Evolutionary conservation across 2,113 vertebrate species (phyloP).

Genomic region (Emydura subglobosa): DNA sequence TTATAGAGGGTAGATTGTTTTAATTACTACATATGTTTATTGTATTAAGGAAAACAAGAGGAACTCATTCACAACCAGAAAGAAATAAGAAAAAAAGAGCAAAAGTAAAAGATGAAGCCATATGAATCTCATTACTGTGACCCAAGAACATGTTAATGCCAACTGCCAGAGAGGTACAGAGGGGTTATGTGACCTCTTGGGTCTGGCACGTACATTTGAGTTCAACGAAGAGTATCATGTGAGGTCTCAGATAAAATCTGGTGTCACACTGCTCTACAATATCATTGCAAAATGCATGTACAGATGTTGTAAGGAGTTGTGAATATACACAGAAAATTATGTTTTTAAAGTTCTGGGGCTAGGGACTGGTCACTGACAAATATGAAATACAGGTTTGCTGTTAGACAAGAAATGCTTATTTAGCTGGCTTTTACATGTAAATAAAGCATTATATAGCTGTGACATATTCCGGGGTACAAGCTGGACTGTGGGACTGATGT

Average conservation of each 20-base stretch:
- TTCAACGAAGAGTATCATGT: neutral
- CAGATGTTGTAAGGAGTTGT: neutral
- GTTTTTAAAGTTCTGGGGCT: neutral
- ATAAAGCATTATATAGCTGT: neutral
- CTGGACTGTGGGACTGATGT: no score
- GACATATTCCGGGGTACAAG: no score
- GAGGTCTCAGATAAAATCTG: neutral
- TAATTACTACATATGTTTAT: neutral
- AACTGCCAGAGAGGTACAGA: neutral
- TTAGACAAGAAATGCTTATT: neutral
- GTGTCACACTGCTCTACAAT: neutral
- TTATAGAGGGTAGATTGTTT: neutral
- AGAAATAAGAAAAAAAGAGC: neutral
- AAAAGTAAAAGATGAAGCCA: neutral
- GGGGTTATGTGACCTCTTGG: neutral
- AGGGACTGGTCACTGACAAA: neutral
- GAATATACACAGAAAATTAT: neutral
- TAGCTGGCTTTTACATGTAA: neutral
- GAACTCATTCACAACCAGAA: neutral
- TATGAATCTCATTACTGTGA: neutral
- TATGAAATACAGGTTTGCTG: neutral
- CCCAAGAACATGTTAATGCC: neutral
- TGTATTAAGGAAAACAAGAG: neutral
- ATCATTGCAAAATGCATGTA: neutral
- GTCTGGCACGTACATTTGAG: neutral